Percentiles rank a stretch among this genome's conserved stretches.
Conservation (phyloP, 2,888 invertebrate species). For the Rapana venosa region DNA sequence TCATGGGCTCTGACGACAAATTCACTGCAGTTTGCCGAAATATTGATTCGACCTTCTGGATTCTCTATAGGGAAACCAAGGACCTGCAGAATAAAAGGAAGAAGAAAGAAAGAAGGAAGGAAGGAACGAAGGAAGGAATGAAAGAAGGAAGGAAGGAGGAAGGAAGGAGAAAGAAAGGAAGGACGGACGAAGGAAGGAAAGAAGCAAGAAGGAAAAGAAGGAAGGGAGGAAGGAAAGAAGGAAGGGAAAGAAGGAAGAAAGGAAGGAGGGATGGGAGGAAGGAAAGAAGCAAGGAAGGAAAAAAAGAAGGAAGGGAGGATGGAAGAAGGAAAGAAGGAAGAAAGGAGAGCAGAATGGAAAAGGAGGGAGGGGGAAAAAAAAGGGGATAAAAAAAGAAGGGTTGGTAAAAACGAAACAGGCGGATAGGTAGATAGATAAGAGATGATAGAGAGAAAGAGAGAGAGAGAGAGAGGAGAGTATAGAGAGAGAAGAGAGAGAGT, state of each 20-base stretch:
- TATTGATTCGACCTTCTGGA: slow-evolving; percentile 35
- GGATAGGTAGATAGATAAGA: too few relatives aligned
- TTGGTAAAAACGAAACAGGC: too few relatives aligned
- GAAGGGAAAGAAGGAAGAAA: not conserved
- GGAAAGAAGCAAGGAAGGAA: not conserved
- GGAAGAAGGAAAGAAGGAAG: too few relatives aligned
- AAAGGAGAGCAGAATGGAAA: too few relatives aligned
- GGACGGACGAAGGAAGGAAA: too few relatives aligned
- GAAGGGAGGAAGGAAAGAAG: not conserved
- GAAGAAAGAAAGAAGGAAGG: not conserved
- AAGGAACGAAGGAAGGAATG: not conserved
- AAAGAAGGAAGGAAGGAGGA: not conserved
- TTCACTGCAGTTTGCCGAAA: slow-evolving; percentile 48
- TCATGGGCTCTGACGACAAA: slow-evolving; percentile 46
- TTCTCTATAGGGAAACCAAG: slow-evolving; percentile 48
- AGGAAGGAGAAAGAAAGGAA: not conserved
- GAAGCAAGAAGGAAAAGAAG: too few relatives aligned
- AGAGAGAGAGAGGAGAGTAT: too few relatives aligned
- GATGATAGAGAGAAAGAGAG: too few relatives aligned
- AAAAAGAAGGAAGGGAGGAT: too few relatives aligned
- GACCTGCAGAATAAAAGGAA: slow-evolving; percentile 24
- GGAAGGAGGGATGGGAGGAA: not conserved
- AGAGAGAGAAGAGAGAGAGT: too few relatives aligned
- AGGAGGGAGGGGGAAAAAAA: too few relatives aligned
- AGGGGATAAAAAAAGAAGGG: too few relatives aligned